Percentiles rank a stretch among this genome's conserved stretches.
phyloP scores from a whole-genome alignment of 2,797 vertebrate genomes.

The Chromis chromis region DNA sequence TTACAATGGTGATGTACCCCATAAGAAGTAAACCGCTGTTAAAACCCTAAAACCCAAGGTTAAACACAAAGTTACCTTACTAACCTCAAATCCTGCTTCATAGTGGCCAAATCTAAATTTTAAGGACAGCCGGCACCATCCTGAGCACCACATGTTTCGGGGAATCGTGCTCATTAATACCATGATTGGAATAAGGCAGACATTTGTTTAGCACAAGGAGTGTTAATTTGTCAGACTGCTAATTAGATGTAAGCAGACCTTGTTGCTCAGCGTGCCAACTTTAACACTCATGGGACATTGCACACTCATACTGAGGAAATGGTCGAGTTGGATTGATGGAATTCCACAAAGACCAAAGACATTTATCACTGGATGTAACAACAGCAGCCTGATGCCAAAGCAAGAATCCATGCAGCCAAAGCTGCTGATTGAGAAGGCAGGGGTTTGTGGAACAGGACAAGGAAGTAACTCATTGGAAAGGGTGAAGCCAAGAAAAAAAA shows the following conservation, averaged over 20 bases:
- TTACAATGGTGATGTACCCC: no score
- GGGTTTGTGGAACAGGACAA: conserved; percentile 43
- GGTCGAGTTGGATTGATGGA: conserved; percentile 49
- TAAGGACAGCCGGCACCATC: conserved; percentile 28
- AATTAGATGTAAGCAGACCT: conserved; percentile 63
- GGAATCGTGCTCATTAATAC: conserved; percentile 41
- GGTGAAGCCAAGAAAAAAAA: conserved; percentile 36
- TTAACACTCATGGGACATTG: conserved; percentile 58
- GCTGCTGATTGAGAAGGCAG: conserved; percentile 42
- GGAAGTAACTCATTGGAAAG: conserved; percentile 46
- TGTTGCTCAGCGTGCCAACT: conserved; percentile 52
- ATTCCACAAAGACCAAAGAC: conserved; percentile 57
- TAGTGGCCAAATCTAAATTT: no score
- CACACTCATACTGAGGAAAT: conserved; percentile 49
- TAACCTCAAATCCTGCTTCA: no score
- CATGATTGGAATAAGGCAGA: conserved; percentile 49
- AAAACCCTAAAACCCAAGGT: no score
- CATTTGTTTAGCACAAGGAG: conserved; percentile 59
- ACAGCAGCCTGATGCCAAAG: conserved; percentile 38
- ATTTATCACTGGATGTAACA: conserved; percentile 61
- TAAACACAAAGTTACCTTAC: no score
- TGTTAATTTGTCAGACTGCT: conserved; percentile 68
- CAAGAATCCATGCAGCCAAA: conserved; percentile 54
- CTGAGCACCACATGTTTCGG: conserved; percentile 31
- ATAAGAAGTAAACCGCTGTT: no score